phyloP scores from a whole-genome alignment of 2,113 vertebrate genomes.

The Oncorhynchus clarkii region DNA sequence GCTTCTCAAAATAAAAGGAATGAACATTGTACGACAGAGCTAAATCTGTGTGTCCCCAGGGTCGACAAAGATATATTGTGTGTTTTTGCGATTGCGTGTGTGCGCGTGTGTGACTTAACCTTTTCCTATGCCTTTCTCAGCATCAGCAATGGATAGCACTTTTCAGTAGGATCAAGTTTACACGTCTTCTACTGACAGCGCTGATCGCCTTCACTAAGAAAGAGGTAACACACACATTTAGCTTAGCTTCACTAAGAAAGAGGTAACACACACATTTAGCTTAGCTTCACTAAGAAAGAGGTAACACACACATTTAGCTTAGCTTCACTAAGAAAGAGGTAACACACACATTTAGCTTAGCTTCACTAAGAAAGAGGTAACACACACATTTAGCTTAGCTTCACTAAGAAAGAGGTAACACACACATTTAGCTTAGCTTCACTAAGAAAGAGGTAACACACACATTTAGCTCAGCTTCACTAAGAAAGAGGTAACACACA shows the following conservation, averaged over 20 bases:
- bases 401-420: not conserved
- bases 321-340: slow-evolving; percentile 78
- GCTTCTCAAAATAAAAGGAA: too few relatives aligned
- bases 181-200: slow-evolving; percentile 85
- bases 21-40: too few relatives aligned
- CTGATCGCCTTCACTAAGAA: slow-evolving; percentile 41
- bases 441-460: not conserved
- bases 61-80: too few relatives aligned
- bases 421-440: not conserved
- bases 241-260: too few relatives aligned
- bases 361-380: not conserved
- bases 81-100: too few relatives aligned
- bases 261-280: not conserved
- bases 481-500: not conserved
- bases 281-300: not conserved
- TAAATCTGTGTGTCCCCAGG: too few relatives aligned
- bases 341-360: not conserved
- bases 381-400: not conserved
- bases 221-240: too few relatives aligned
- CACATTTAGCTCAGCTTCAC: not conserved
- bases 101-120: not conserved
- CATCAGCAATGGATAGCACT: slow-evolving; percentile 91
- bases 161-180: slow-evolving; percentile 94
- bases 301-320: not conserved
- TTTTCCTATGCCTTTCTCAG: slow-evolving; percentile 52